Conservation (phyloP, 2,113 vertebrate species). For the Colinus virginianus region DNA sequence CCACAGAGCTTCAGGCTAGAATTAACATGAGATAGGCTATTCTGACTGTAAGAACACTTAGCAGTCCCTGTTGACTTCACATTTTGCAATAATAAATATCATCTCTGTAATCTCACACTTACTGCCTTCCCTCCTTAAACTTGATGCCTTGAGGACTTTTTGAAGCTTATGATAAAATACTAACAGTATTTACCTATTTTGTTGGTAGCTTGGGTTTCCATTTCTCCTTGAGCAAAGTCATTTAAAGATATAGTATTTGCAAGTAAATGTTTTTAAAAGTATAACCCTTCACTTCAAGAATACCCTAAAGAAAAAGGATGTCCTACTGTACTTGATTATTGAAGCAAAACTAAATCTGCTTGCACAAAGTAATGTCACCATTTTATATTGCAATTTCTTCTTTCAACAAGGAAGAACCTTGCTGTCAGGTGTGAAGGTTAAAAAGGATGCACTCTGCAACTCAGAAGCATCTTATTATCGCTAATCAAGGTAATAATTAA, state of each 20-base stretch:
- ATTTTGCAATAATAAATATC: slow-evolving; percentile 89
- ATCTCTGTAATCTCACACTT: slow-evolving; percentile 84
- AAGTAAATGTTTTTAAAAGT: slow-evolving; percentile 56
- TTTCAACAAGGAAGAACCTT: slow-evolving; percentile 26
- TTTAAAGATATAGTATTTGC: slow-evolving; percentile 62
- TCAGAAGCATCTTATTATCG: not conserved
- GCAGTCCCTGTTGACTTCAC: slow-evolving; percentile 88
- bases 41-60: slow-evolving; percentile 92
- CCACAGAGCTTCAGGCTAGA: slow-evolving; percentile 91
- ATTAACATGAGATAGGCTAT: slow-evolving; percentile 92
- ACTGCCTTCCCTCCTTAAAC: slow-evolving; percentile 44
- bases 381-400: not conserved
- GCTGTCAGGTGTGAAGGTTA: slow-evolving; percentile 58
- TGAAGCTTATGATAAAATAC: slow-evolving; percentile 76
- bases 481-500: slow-evolving; percentile 54
- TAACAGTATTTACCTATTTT: slow-evolving; percentile 74
- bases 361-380: not conserved
- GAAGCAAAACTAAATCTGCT: slow-evolving; percentile 49
- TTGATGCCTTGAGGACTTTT: slow-evolving; percentile 75
- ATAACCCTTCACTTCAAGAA: slow-evolving; percentile 36
- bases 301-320: slow-evolving; percentile 47
- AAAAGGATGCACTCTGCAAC: slow-evolving; percentile 11
- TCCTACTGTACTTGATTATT: slow-evolving; percentile 12
- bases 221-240: slow-evolving; percentile 82
- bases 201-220: slow-evolving; percentile 45